Conservation (phyloP, 2,797 vertebrate species). For the Anguilla anguilla region DNA sequence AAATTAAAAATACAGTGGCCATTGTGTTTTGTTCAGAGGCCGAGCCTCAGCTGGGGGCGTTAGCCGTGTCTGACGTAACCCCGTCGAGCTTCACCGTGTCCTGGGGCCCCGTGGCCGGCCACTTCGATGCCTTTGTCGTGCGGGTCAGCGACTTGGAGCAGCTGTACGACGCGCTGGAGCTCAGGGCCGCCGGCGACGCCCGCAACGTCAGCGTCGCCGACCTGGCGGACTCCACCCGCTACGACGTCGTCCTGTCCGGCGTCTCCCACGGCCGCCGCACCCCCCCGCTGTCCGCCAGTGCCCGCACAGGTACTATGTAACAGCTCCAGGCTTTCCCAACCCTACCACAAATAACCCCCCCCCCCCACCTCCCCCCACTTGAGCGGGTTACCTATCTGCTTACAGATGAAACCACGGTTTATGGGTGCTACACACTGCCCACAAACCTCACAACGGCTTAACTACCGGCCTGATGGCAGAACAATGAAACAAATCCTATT, state of each 20-base stretch:
- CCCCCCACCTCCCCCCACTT: background rate
- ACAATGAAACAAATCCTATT: too few relatives aligned
- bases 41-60: conserved; percentile 77
- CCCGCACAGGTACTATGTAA: conserved; percentile 80
- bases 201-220: conserved; percentile 73
- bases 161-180: conserved; percentile 72
- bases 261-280: conserved; percentile 75
- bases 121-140: conserved; percentile 82
- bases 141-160: conserved; percentile 73
- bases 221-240: conserved; percentile 80
- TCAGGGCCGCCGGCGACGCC: conserved; percentile 70
- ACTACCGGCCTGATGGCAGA: too few relatives aligned
- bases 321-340: conserved; percentile 52
- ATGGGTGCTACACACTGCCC: too few relatives aligned
- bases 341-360: background rate
- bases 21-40: conserved; percentile 79
- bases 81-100: conserved; percentile 84
- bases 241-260: conserved; percentile 79
- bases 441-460: too few relatives aligned
- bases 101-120: conserved; percentile 77
- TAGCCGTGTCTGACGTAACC: conserved; percentile 77
- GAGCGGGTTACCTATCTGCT: background rate
- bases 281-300: conserved; percentile 77
- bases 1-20: background rate
- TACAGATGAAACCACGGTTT: too few relatives aligned